Base-by-base conservation (phyloP, 1,140 invertebrate species). In the Drosophila varians region DNA sequence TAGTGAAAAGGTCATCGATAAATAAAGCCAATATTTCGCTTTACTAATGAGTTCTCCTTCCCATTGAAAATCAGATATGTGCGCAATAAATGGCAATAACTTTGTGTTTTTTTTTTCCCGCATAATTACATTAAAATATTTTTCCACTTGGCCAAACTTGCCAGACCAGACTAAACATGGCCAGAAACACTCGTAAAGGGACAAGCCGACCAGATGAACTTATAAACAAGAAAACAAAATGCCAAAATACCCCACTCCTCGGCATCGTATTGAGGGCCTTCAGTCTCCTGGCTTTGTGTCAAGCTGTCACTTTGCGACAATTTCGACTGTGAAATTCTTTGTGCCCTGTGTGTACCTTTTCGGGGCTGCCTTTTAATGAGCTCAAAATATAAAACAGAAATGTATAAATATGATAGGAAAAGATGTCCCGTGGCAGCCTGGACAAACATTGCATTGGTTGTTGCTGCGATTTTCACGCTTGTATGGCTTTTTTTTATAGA, bases 381-480 rank as follows among this genome's bases (percentile, higher is more conserved):
- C 64, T 61, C 19, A 66, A 68, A 68, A 68, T 66, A 66, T 66
- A n/a, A 42, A 68, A 62, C 42, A 16, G 47, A 53, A 65, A 62
- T 31, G 4, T 16, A 16, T 43, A n/a, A 26, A 19, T 36, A 25
- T 21, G 28, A 31, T 12, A 12, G 55, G 19, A n/a, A 52, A 26
- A 52, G 18, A 23, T 23, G 28, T 31, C 28, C 28, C 60, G 14
- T 16, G 56, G 8, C 19, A 40, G 23, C 57, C 9, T 43, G 60
- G 55, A 52, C 62, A 52, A 66, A 66, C 46, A 66, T 43, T 66
- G 62, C 62, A 66, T 65, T 66, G 46, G 62, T 75, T 72, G 71
- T 54, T 72, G 68, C 54, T 60, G 73, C 56, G 75, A 79, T 86
- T 75, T 86, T 83, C 71, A 83, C 79, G 79, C 79, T 84, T 75